These are phyloP conservation scores for Littorina saxatilis DNA, from an alignment of 1,140 invertebrate species.

Conservation along the genomic window DNA sequence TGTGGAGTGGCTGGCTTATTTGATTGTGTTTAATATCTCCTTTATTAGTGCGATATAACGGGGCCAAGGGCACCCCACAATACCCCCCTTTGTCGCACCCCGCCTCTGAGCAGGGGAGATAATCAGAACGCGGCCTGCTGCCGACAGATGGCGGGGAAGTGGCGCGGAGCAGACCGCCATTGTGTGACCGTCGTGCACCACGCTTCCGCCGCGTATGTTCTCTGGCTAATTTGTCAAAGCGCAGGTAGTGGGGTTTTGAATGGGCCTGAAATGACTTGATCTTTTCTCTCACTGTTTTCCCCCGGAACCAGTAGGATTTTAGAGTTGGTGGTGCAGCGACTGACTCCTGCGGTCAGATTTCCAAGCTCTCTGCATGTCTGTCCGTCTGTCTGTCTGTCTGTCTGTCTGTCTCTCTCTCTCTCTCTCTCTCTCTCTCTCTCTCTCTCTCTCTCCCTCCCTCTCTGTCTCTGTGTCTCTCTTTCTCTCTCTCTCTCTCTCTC, in stretches of 20 bases:
- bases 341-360: no score
- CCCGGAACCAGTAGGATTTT: no score
- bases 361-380: no score
- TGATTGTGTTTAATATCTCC: constrained; percentile 42
- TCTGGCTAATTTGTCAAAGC: constrained; percentile 38
- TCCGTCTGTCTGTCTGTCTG: no score
- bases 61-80: constrained; percentile 28
- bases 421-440: no score
- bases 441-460: no score
- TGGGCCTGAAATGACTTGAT: constrained; percentile 31
- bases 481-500: no score
- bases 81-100: constrained; percentile 2
- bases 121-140: constrained; percentile 36
- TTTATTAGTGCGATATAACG: constrained; percentile 43
- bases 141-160: constrained; percentile 42
- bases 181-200: constrained; percentile 6
- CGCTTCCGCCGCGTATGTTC: constrained; percentile 31
- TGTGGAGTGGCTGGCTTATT: constrained; percentile 25
- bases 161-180: constrained; percentile 30
- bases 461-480: no score
- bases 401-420: no score
- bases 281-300: no score
- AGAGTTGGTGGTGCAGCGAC: no score
- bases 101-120: constrained; percentile 26
- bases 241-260: constrained; percentile 40